These are phyloP conservation scores for Musca domestica DNA, from an alignment of 1,140 invertebrate genomes.

Conservation along the genomic window DNA sequence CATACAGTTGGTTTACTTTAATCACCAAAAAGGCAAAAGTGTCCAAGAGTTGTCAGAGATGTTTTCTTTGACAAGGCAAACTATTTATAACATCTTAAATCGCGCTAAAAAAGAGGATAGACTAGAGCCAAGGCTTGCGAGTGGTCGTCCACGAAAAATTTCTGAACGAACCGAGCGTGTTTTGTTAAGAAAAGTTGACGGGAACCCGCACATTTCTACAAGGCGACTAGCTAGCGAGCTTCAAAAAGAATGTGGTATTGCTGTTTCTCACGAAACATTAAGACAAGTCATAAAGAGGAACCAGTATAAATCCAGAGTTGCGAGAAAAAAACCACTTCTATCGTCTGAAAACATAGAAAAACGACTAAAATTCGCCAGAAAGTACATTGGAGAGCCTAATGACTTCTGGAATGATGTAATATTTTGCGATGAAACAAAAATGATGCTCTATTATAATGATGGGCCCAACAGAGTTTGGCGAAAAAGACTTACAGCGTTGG, in stretches of 20 bases:
- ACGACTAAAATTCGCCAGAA: too few species aligned
- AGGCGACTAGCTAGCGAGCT: too few species aligned
- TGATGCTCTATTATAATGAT: neutral
- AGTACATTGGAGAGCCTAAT: too few species aligned
- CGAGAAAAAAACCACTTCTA: neutral
- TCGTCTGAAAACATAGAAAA: neutral
- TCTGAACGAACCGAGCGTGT: neutral
- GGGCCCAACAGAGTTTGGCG: neutral
- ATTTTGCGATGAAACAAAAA: too few species aligned
- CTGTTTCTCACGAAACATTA: neutral
- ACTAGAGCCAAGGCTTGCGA: neutral
- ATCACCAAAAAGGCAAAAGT: neutral
- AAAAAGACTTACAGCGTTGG: too few species aligned
- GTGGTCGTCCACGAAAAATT: neutral
- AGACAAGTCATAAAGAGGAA: neutral
- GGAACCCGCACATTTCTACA: too few species aligned
- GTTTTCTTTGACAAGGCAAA: neutral
- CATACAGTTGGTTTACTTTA: neutral
- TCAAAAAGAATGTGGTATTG: too few species aligned
- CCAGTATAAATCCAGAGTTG: neutral
- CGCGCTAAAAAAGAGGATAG: neutral
- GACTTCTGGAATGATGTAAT: neutral
- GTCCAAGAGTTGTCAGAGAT: neutral
- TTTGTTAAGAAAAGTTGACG: neutral
- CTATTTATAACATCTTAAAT: neutral